Percentiles rank a stretch among this genome's conserved stretches.
These are phyloP conservation scores for Penaeus chinensis DNA, from an alignment of 1,140 invertebrate genomes.

Conservation along the genomic window DNA sequence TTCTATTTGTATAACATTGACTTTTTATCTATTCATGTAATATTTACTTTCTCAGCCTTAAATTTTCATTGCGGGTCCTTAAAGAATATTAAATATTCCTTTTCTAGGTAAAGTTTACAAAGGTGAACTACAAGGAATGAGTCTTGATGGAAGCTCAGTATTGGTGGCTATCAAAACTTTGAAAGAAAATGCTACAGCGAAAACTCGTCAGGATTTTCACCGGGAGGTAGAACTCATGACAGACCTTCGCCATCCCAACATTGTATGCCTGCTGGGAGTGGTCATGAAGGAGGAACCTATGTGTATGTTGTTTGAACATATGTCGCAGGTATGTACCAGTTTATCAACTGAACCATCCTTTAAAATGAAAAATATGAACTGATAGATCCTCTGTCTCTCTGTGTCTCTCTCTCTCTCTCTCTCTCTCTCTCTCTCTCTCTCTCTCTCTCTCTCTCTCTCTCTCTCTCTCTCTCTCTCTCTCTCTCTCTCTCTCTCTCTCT, in stretches of 20 bases:
- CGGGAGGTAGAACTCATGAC: constrained; percentile 90
- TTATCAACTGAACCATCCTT: not conserved
- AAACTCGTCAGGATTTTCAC: constrained; percentile 91
- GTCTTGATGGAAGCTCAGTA: constrained; percentile 69
- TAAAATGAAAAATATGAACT: too few relatives aligned
- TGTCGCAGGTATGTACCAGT: constrained; percentile 74
- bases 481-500: too few relatives aligned
- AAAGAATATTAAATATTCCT: not conserved
- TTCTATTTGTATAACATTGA: too few relatives aligned
- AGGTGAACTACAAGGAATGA: constrained; percentile 82
- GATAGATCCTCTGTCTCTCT: too few relatives aligned
- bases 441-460: too few relatives aligned
- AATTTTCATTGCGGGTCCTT: not conserved
- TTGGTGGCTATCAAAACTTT: constrained; percentile 94
- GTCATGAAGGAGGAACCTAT: constrained; percentile 90
- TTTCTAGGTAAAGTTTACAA: constrained; percentile 86
- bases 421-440: too few relatives aligned
- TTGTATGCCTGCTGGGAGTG: constrained; percentile 94
- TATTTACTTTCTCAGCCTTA: not conserved
- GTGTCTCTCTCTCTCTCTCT: too few relatives aligned
- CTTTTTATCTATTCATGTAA: not conserved
- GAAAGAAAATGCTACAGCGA: constrained; percentile 91
- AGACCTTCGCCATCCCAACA: constrained; percentile 93
- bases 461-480: too few relatives aligned
- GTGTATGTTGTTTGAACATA: constrained; percentile 97